These are phyloP conservation scores for Esox lucius DNA, from an alignment of 2,797 vertebrate genomes.

Conservation along the genomic window DNA sequence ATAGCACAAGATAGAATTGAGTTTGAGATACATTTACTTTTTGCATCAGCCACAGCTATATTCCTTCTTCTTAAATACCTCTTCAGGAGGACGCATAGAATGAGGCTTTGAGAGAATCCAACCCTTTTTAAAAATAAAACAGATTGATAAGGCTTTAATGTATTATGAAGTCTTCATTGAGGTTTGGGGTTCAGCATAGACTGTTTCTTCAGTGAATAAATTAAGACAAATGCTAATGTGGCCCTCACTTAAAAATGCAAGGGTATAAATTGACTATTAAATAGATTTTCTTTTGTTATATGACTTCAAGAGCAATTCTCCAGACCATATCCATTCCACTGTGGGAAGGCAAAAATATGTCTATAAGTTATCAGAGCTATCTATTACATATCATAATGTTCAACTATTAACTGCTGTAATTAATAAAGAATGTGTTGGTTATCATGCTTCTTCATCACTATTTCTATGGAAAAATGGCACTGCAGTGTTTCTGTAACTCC, in stretches of 20 bases:
- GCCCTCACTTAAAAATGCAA: conserved; percentile 23
- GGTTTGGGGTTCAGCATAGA: not conserved
- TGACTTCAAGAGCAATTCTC: conserved; percentile 8
- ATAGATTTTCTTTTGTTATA: conserved; percentile 17
- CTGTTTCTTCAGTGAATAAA: conserved; percentile 17
- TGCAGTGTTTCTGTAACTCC: conserved; percentile 58
- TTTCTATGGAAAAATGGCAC: conserved; percentile 16
- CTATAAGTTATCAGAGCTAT: conserved; percentile 24
- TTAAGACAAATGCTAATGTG: conserved; percentile 21
- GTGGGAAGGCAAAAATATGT: conserved; percentile 39
- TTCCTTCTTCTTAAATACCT: not conserved
- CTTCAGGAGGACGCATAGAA: not conserved
- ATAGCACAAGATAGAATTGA: conserved; percentile 28
- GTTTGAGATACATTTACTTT: too few species aligned
- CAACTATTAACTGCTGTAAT: conserved; percentile 26
- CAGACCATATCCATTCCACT: conserved; percentile 11
- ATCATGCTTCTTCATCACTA: not conserved
- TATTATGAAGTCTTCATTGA: not conserved
- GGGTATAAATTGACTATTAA: conserved; percentile 30
- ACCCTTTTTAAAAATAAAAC: not conserved
- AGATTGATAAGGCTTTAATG: not conserved
- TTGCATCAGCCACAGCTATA: not conserved
- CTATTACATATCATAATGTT: conserved; percentile 34
- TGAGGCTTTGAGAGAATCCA: not conserved
- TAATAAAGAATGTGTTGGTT: conserved; percentile 38